These are phyloP conservation scores for Florisuga fusca DNA, from an alignment of 2,797 vertebrate species.

Conservation along the genomic window DNA sequence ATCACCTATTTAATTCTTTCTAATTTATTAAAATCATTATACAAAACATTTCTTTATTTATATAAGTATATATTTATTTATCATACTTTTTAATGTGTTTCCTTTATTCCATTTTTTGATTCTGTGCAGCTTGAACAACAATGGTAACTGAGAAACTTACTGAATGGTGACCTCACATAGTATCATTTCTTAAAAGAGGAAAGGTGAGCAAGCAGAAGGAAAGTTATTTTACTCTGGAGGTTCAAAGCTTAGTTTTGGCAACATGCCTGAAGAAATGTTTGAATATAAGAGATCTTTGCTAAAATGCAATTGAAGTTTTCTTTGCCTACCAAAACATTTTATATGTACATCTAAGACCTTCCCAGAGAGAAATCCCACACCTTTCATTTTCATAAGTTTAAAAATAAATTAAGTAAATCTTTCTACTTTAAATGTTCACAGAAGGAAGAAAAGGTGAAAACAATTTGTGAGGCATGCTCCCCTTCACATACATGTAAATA, in stretches of 20 bases:
- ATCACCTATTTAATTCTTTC: neutral
- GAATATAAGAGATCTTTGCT: neutral
- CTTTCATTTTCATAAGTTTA: conserved; percentile 12
- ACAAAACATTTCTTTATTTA: neutral
- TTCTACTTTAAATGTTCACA: neutral
- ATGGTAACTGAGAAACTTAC: neutral
- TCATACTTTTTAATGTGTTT: neutral
- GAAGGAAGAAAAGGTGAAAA: conserved; percentile 5
- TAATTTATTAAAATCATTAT: neutral
- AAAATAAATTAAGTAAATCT: conserved; percentile 4
- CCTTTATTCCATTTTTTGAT: neutral
- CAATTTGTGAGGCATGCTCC: neutral
- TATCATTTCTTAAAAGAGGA: neutral
- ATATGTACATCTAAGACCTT: neutral
- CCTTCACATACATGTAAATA: neutral
- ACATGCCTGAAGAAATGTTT: conserved; percentile 14
- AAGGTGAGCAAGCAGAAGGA: conserved; percentile 10
- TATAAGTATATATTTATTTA: neutral
- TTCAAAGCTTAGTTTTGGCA: conserved; percentile 25
- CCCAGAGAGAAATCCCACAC: conserved; percentile 30
- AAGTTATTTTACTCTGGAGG: neutral
- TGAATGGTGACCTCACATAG: neutral
- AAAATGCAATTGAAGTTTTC: neutral
- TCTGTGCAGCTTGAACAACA: neutral
- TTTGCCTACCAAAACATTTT: conserved; percentile 24